A percentile compares a stretch with the other conserved stretches of the same genome.
Conservation (phyloP, 2,888 invertebrate genomes). For the Spisula subtruncata region DNA sequence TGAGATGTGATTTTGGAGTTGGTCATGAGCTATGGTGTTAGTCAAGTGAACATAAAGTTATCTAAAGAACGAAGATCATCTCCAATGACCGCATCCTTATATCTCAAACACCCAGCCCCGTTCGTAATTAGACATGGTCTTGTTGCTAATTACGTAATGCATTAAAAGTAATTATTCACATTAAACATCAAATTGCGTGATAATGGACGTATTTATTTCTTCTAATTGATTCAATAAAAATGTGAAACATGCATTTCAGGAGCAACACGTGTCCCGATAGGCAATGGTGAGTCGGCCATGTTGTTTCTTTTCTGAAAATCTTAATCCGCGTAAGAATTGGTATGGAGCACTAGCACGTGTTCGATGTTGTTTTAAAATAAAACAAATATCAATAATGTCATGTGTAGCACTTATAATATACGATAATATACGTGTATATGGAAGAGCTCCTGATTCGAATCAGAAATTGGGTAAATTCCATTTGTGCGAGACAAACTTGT, state of each 20-base stretch:
- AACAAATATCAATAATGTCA: too few relatives aligned
- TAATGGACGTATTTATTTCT: background rate
- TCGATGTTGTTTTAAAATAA: too few relatives aligned
- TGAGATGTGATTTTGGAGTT: background rate
- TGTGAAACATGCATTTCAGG: background rate
- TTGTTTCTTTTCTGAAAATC: background rate
- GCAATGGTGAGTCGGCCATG: background rate
- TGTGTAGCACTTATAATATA: too few relatives aligned
- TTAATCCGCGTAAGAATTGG: too few relatives aligned
- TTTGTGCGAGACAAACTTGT: too few relatives aligned
- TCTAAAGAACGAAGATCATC: background rate
- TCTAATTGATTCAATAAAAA: conserved; percentile 9
- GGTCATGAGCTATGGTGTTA: too few relatives aligned
- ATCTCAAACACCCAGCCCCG: background rate
- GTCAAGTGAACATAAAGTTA: background rate
- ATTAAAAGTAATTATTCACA: background rate
- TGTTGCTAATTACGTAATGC: background rate
- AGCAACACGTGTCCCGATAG: background rate
- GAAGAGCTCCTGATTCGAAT: too few relatives aligned
- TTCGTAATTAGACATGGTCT: background rate
- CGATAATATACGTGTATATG: too few relatives aligned
- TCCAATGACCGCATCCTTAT: conserved; percentile 10
- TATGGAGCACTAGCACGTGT: too few relatives aligned
- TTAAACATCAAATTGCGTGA: background rate
- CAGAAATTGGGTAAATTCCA: too few relatives aligned